These are phyloP conservation scores for Hypomecis punctinalis DNA, from an alignment of 2,888 invertebrate species.

Conservation along the genomic window DNA sequence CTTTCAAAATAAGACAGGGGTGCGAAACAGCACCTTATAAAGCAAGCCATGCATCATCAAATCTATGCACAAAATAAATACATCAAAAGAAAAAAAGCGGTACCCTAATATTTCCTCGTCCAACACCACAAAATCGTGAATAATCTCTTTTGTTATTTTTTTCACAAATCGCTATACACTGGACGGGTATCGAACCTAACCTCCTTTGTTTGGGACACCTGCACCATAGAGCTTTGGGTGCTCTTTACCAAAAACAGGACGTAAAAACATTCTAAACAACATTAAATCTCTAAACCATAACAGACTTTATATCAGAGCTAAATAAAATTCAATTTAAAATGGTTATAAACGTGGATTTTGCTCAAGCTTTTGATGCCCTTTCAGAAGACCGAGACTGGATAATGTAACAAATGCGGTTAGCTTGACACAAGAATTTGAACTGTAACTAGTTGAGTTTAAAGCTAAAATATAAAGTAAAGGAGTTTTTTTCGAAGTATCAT, in stretches of 20 bases:
- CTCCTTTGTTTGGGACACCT: slow-evolving; percentile 80
- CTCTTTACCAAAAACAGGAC: slow-evolving; percentile 69
- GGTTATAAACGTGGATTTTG: neutral
- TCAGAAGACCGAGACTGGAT: slow-evolving; percentile 15
- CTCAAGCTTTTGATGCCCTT: slow-evolving; percentile 8
- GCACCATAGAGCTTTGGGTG: slow-evolving; percentile 78
- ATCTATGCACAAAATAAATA: neutral
- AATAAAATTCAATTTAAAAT: slow-evolving; percentile 34
- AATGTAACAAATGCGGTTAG: neutral
- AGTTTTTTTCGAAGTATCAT: slow-evolving; percentile 52
- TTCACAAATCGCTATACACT: slow-evolving; percentile 69
- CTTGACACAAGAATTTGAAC: neutral
- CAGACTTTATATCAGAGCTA: neutral
- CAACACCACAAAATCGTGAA: slow-evolving; percentile 39
- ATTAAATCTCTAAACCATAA: slow-evolving; percentile 8
- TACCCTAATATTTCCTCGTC: slow-evolving; percentile 34
- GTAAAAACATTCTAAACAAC: slow-evolving; percentile 50
- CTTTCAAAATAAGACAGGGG: too few species aligned
- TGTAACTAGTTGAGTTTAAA: accelerated
- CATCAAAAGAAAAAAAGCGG: slow-evolving; percentile 17
- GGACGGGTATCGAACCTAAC: slow-evolving; percentile 72
- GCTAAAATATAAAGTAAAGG: slow-evolving; percentile 9
- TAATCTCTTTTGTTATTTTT: slow-evolving; percentile 40
- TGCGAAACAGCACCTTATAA: too few species aligned
- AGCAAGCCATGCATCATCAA: neutral